phyloP scores from a whole-genome alignment of 2,113 vertebrate species.

The Limanda limanda region DNA sequence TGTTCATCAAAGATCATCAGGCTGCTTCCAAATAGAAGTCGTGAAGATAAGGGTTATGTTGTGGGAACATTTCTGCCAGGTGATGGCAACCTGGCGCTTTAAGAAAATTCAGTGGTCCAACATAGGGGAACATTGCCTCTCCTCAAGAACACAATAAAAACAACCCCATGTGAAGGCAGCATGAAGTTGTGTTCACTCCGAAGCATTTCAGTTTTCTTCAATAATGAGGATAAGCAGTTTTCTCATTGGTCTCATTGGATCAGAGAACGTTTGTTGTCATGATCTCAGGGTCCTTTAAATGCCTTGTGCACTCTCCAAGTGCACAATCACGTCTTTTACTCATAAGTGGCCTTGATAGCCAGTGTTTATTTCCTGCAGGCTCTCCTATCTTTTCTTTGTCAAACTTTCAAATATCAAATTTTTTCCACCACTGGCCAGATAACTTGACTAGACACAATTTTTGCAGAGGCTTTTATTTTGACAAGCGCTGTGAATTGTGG shows the following conservation, averaged over 20 bases:
- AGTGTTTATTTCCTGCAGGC: no score
- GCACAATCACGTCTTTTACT: not conserved
- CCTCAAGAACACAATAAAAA: no score
- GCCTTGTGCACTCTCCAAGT: not conserved
- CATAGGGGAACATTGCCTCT: no score
- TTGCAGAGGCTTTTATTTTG: not conserved
- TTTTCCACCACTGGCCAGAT: not conserved
- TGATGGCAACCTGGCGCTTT: not conserved
- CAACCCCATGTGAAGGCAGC: not conserved
- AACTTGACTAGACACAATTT: not conserved
- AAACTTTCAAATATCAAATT: no score
- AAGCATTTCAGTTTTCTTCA: no score
- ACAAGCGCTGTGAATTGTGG: not conserved
- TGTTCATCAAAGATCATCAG: not conserved
- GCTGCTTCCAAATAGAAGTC: not conserved
- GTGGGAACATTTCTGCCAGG: not conserved
- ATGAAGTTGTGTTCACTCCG: not conserved
- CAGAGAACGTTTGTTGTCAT: not conserved
- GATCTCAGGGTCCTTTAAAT: not conserved
- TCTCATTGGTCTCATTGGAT: not conserved
- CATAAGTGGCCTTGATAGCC: not conserved
- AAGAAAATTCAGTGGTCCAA: not conserved
- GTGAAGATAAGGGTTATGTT: not conserved
- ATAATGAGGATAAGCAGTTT: no score
- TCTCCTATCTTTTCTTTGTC: no score